Evolutionary conservation across 2,888 invertebrate species (phyloP), one percentile per base, ranked within the genome.

Genomic region (Eubasilissa splendida): DNA sequence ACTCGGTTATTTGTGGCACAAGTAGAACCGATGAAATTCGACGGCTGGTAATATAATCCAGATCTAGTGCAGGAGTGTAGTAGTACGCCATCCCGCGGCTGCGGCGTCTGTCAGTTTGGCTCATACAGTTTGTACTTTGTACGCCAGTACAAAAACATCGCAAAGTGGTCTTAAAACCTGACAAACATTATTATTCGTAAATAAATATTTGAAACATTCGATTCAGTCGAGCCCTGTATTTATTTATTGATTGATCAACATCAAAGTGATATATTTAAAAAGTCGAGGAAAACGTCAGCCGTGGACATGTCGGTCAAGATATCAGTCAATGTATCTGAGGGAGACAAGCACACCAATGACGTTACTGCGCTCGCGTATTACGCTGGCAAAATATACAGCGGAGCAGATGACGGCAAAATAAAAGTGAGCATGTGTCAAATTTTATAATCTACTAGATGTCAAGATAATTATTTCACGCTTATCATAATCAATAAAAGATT

Each of bases 351-450:
- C 83, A 85, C 86, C 31, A 87, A 86, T 63, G 91, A 91, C 84
- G 87, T 91, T 2, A 88, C 87, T 58, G 84, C 86, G 42, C 82
- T 91, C 7, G 83, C 89, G 8, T 88, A 86, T 84, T 86, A 88
- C 79, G 87, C 88, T 56, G 88, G 88, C n/a, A 88, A 88, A 83
- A 84, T 91, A 9, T 90, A 89, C 84, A 90, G 89, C 83, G 90
- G 89, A 52, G 88, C 87, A 10, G 91, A 91, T 83, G 91, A 91
- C 85, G 91, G 91, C 50, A 90, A 88, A 85, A 87, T 91, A 14
- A 91, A 90, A 87, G 91, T 91, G 86, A 65, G 77, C 65, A 54
- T 71, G 63, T 12, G 14, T 42, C 42, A 42, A 42, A 42, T 42
- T 42, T 42, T 7, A 42, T 42, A 42, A 42, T 42, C 14, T 82